A percentile compares a stretch with the other conserved stretches of the same genome.
Evolutionary conservation across 2,888 invertebrate genomes (phyloP).

Genomic region (Scaptodrosophila latifasciaeformis): DNA sequence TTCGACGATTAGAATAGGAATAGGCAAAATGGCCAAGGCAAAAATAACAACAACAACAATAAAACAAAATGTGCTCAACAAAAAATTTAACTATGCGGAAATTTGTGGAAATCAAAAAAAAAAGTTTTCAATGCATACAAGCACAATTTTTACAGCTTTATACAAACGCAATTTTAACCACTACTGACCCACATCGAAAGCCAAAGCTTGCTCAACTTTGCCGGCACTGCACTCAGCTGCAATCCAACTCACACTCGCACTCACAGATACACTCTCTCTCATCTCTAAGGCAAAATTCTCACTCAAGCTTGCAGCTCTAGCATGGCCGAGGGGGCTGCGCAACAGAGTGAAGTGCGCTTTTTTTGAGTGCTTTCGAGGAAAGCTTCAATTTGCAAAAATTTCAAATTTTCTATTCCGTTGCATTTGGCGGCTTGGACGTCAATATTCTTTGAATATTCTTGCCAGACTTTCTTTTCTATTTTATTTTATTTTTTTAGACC

Average conservation of each 20-base stretch:
- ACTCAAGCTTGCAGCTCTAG: conserved; percentile 33
- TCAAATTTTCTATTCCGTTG: conserved; percentile 2
- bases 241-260: conserved; percentile 8
- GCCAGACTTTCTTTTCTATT: too few species aligned
- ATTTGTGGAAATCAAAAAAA: conserved; percentile 18
- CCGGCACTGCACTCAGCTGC: conserved; percentile 22
- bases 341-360: too few species aligned
- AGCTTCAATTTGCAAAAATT: conserved; percentile 49
- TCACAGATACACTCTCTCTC: conserved; percentile 7
- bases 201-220: conserved; percentile 36
- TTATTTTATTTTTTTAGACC: too few species aligned
- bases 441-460: conserved; percentile 10
- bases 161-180: conserved; percentile 38
- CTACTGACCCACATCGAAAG: conserved; percentile 71
- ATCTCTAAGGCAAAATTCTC: conserved; percentile 26
- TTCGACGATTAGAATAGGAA: conserved; percentile 1
- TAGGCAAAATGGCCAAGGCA: background rate
- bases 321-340: conserved; percentile 44
- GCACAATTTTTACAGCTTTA: background rate
- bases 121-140: conserved; percentile 25
- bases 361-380: conserved; percentile 33
- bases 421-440: too few species aligned
- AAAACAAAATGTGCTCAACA: conserved; percentile 12
- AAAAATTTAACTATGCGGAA: conserved; percentile 43
- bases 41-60: too few species aligned